phyloP scores from a whole-genome alignment of 1,140 invertebrate genomes.

The Drosophila hydei region DNA sequence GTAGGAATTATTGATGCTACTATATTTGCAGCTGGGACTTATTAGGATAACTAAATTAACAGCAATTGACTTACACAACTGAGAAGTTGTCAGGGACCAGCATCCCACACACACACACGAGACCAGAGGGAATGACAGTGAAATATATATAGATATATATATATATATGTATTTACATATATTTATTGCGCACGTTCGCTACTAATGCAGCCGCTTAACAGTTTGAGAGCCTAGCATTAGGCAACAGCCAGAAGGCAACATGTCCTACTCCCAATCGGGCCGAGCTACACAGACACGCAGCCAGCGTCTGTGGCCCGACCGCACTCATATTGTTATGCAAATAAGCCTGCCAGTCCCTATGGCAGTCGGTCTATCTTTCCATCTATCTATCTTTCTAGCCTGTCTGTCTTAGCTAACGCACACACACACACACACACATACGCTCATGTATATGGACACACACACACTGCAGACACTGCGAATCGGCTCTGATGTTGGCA shows the following conservation, averaged over 20 bases:
- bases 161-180: not conserved
- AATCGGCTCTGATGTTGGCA: conserved; percentile 19
- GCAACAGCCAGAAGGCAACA: conserved; percentile 15
- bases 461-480: conserved; percentile 29
- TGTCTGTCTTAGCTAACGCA: conserved; percentile 35
- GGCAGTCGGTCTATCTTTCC: conserved; percentile 22
- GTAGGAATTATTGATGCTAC: not conserved
- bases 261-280: conserved; percentile 9
- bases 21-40: not conserved
- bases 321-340: conserved; percentile 69
- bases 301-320: conserved; percentile 17
- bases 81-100: conserved; percentile 2
- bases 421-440: conserved; percentile 14
- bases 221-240: conserved; percentile 15
- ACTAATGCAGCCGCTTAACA: conserved; percentile 42
- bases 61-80: conserved; percentile 14
- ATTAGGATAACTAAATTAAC: conserved; percentile 12
- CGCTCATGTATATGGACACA: conserved; percentile 26
- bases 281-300: not conserved
- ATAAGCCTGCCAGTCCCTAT: conserved; percentile 45
- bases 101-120: not conserved
- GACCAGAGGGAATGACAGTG: not conserved
- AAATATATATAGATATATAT: not conserved
- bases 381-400: conserved; percentile 22
- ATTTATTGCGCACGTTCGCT: conserved; percentile 8